A percentile compares a stretch with the other conserved stretches of the same genome.
Evolutionary conservation across 2,888 invertebrate species (phyloP).

Genomic region (Drosophila stalkeri): DNA sequence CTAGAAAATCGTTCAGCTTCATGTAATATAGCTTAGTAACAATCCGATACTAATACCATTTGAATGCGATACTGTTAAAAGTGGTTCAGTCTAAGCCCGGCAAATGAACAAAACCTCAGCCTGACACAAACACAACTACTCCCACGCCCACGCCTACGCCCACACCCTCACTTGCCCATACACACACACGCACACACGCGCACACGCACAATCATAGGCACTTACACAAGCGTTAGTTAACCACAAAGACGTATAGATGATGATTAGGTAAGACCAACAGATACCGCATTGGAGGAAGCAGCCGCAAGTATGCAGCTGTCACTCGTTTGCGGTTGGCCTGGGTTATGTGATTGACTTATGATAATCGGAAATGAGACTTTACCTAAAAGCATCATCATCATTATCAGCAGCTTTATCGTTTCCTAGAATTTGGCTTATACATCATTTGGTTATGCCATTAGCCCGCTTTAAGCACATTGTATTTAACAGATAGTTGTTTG

Average conservation of each 20-base stretch:
- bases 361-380: slow-evolving; percentile 45
- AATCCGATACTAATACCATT: slow-evolving; percentile 34
- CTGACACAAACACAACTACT: slow-evolving; percentile 15
- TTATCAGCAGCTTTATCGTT: slow-evolving; percentile 29
- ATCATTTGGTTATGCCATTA: not conserved
- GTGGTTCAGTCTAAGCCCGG: slow-evolving; percentile 10
- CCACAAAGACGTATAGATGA: slow-evolving; percentile 63
- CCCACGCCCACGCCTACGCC: slow-evolving; percentile 6
- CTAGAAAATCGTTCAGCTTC: not conserved
- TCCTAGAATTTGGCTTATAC: slow-evolving; percentile 10
- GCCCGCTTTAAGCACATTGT: not conserved
- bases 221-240: slow-evolving; percentile 44
- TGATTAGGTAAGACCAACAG: slow-evolving; percentile 58
- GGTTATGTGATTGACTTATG: slow-evolving; percentile 58
- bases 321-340: slow-evolving; percentile 51
- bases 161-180: not conserved
- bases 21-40: slow-evolving; percentile 15
- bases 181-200: not conserved
- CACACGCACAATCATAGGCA: slow-evolving; percentile 10
- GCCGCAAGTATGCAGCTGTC: slow-evolving; percentile 63
- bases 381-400: slow-evolving; percentile 18
- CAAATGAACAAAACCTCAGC: slow-evolving; percentile 23
- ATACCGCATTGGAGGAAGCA: slow-evolving; percentile 34
- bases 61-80: slow-evolving; percentile 26
- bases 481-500: slow-evolving; percentile 17